A percentile compares a stretch with the other conserved stretches of the same genome.
Evolutionary conservation across 2,888 invertebrate species (phyloP).

Genomic region (Folsomia manolachei): DNA sequence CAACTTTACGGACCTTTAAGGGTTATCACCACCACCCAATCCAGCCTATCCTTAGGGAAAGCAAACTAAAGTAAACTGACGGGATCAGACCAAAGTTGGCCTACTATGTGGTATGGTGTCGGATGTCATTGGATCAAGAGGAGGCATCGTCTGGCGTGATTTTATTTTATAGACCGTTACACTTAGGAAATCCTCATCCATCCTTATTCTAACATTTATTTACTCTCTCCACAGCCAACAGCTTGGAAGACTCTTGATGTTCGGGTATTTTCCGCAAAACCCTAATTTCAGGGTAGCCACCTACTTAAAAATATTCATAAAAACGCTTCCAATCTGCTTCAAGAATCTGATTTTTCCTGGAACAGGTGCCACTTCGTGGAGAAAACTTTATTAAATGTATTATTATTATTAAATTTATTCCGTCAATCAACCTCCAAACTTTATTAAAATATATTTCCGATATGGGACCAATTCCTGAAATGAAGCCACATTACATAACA

Average conservation of each 20-base stretch:
- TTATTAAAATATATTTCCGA: neutral
- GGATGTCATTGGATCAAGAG: neutral
- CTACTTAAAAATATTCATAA: no score
- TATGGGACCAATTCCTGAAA: neutral
- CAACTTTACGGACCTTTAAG: neutral
- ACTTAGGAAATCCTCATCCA: neutral
- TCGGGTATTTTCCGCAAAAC: no score
- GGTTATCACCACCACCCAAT: neutral
- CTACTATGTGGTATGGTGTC: neutral
- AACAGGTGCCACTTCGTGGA: no score
- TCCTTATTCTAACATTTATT: no score
- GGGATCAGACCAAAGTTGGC: no score
- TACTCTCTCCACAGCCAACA: no score
- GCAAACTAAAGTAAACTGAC: neutral
- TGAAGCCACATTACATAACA: neutral
- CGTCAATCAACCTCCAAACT: no score
- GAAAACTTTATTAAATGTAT: no score
- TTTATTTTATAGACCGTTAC: neutral
- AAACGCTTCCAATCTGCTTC: no score
- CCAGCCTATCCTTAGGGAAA: neutral
- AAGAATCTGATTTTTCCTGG: neutral
- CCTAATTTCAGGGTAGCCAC: no score
- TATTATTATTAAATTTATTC: no score
- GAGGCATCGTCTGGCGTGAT: neutral
- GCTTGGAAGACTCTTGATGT: no score